Evolutionary conservation across 1,140 invertebrate species (phyloP).

Genomic region (Doryteuthis pealeii): DNA sequence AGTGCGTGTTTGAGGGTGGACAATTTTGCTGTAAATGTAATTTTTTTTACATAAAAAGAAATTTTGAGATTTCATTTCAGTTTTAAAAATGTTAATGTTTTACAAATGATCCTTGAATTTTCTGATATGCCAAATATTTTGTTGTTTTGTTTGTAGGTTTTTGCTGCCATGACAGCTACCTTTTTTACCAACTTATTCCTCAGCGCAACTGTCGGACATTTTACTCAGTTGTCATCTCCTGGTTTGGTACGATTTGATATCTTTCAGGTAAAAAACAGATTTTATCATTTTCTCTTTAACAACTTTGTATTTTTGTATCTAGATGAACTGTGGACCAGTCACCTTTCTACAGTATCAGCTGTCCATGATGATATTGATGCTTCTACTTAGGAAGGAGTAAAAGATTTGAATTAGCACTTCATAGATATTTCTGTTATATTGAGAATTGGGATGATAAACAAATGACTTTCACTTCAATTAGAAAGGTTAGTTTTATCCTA

Average conservation of each 20-base stretch:
- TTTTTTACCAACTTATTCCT: constrained; percentile 92
- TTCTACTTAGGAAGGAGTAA: too few relatives aligned
- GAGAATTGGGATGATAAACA: not conserved
- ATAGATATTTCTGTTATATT: too few relatives aligned
- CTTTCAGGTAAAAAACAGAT: constrained; percentile 66
- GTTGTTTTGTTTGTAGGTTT: constrained; percentile 67
- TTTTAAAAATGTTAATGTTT: too few relatives aligned
- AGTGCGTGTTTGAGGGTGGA: too few relatives aligned
- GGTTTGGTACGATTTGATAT: constrained; percentile 95
- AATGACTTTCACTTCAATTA: not conserved
- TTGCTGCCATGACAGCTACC: constrained; percentile 92
- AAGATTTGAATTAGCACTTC: too few relatives aligned
- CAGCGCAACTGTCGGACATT: constrained; percentile 85
- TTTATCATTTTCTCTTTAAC: not conserved
- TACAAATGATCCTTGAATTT: too few relatives aligned
- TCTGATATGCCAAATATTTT: not conserved
- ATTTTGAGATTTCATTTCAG: too few relatives aligned
- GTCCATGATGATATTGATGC: too few relatives aligned
- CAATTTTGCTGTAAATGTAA: too few relatives aligned
- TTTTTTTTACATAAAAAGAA: too few relatives aligned
- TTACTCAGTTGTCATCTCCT: constrained; percentile 73
- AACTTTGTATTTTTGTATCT: not conserved
- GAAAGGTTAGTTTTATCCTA: not conserved
- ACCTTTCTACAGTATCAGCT: too few relatives aligned
- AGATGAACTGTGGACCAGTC: not conserved